Base-by-base conservation (phyloP, 2,888 invertebrate species). In the Athrips mouffetella region DNA sequence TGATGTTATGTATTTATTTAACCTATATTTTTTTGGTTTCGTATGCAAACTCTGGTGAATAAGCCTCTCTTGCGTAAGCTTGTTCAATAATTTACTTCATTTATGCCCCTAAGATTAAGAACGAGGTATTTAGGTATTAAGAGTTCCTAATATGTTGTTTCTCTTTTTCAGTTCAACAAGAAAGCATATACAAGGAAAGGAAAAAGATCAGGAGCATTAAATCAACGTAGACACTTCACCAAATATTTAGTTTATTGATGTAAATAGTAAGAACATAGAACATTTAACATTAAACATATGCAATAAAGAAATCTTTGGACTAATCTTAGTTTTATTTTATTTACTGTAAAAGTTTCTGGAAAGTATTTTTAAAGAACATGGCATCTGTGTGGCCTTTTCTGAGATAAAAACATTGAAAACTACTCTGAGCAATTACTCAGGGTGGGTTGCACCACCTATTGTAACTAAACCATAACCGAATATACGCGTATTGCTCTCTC, bases 121-220 rank as follows among this genome's bases (percentile, higher is more conserved):
- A n/a, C n/a, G n/a, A n/a, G n/a, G n/a, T n/a, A n/a, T n/a, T n/a
- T n/a, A n/a, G n/a, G n/a, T n/a, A n/a, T n/a, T n/a, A n/a, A n/a
- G n/a, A n/a, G n/a, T n/a, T n/a, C n/a, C n/a, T n/a, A n/a, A n/a
- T 48, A 11, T 6, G 8, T 33, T 13, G 4, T 16, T 37, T 21
- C 13, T 21, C 23, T 18, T 48, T 91, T 93, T 56, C 90, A 96
- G 96, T 96, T 67, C 94, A 93, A 62, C 60, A 76, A 18, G 71
- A 77, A 31, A 77, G 85, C 49, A 47, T 88, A 2, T 88, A 88
- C 56, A 80, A 89, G 63, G 96, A 97, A 72, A 89, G 89, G 62
- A 95, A 93, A 76, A 94, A 92, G 79, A 89, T 96, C 33, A 91
- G 94, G 63, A 95, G 95, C 67, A 81, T 92, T 30, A 85, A 86